Evolutionary conservation across 1,140 invertebrate species (phyloP).

Genomic region (Goniozus legneri): DNA sequence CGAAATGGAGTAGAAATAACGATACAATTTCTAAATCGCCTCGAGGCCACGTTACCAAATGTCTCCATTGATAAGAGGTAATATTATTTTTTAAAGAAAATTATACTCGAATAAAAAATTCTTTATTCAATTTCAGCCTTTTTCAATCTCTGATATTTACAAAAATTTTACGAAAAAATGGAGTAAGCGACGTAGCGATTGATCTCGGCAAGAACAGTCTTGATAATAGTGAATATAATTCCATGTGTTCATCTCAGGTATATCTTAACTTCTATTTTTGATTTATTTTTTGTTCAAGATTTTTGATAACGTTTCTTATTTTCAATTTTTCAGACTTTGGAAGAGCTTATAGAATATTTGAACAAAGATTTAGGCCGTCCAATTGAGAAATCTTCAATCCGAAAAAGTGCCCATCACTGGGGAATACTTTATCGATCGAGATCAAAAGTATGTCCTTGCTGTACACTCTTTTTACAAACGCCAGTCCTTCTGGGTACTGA

Average conservation of each 20-base stretch:
- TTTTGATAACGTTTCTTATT: constrained; percentile 1
- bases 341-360: constrained; percentile 31
- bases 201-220: constrained; percentile 32
- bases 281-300: background rate
- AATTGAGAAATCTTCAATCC: constrained; percentile 32
- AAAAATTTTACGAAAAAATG: constrained; percentile 43
- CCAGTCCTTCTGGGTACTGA: constrained; percentile 46
- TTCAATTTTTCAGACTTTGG: constrained; percentile 28
- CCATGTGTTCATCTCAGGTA: constrained; percentile 46
- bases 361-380: constrained; percentile 31
- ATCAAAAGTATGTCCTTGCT: constrained; percentile 43
- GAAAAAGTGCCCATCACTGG: constrained; percentile 46
- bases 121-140: constrained; percentile 44
- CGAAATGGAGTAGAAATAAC: constrained; percentile 34
- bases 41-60: constrained; percentile 33
- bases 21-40: constrained; percentile 33
- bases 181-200: constrained; percentile 31
- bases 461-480: constrained; percentile 45
- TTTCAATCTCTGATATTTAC: constrained; percentile 49
- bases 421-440: constrained; percentile 41
- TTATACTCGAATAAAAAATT: constrained; percentile 4
- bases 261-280: constrained; percentile 3
- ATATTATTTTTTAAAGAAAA: constrained; percentile 7
- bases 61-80: constrained; percentile 40
- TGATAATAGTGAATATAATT: constrained; percentile 28